These are phyloP conservation scores for Corythaixoides concolor DNA, from an alignment of 2,113 vertebrate species.

Conservation along the genomic window DNA sequence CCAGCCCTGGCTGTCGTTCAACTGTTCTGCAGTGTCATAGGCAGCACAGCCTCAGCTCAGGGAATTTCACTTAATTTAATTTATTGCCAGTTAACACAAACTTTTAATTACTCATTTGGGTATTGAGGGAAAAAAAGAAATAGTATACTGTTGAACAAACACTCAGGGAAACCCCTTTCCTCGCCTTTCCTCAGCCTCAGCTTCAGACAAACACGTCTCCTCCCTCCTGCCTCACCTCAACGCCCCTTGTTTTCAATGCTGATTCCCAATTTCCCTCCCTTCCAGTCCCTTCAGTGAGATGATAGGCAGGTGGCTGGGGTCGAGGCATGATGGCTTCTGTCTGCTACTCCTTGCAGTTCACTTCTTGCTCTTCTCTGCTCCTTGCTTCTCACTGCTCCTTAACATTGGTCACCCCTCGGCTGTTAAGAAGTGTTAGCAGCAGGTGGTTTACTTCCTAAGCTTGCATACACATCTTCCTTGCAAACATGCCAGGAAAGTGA, in stretches of 20 bases:
- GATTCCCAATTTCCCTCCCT: not conserved
- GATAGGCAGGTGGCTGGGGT: fast-evolving
- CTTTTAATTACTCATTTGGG: not conserved
- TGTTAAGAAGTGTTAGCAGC: not conserved
- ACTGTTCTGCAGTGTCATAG: not conserved
- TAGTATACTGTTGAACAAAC: not conserved
- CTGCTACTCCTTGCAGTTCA: not conserved
- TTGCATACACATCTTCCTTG: not conserved
- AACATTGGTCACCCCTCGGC: not conserved
- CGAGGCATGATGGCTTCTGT: not conserved
- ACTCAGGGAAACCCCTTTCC: not conserved
- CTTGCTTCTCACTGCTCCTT: not conserved
- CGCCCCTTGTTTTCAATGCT: not conserved
- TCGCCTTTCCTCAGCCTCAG: not conserved
- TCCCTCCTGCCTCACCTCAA: not conserved
- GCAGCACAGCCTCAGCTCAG: not conserved
- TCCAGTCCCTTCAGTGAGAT: not conserved
- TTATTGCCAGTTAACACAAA: not conserved
- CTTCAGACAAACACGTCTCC: not conserved
- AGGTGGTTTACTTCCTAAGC: not conserved
- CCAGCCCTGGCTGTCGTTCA: not conserved
- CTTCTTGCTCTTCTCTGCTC: not conserved
- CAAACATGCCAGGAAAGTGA: not conserved
- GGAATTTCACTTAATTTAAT: not conserved
- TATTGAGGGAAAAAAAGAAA: not conserved